Percentiles rank a stretch among this genome's conserved stretches.
These are phyloP conservation scores for Ianthella basta DNA, from an alignment of 37 sponge, comb jelly and placozoan species.

Conservation along the genomic window DNA sequence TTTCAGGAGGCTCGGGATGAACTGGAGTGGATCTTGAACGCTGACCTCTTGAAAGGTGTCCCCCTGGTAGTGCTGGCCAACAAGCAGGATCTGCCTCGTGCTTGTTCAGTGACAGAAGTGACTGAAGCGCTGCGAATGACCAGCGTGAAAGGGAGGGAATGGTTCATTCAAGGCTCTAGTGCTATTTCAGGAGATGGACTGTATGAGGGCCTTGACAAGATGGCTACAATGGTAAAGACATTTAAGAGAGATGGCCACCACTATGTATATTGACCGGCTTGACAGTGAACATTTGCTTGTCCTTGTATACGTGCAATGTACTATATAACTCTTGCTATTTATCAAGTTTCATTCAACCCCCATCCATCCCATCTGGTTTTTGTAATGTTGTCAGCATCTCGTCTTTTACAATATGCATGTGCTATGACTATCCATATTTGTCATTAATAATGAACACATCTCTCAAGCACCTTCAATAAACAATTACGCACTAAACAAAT, in stretches of 20 bases:
- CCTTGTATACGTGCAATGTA: too few species aligned
- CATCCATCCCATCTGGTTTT: too few species aligned
- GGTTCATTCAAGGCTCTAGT: conserved; percentile 87
- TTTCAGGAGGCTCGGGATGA: conserved; percentile 69
- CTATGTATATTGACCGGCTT: background rate
- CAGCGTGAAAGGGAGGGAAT: conserved; percentile 61
- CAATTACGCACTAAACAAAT: too few species aligned
- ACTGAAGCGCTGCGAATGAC: conserved; percentile 65
- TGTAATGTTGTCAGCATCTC: too few species aligned
- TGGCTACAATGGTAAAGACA: conserved; percentile 72
- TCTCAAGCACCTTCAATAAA: too few species aligned
- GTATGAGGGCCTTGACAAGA: conserved; percentile 69
- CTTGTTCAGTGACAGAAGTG: conserved; percentile 57
- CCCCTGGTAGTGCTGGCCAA: conserved; percentile 87
- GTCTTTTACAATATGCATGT: too few species aligned
- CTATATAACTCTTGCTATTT: too few species aligned
- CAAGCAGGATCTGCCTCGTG: conserved; percentile 87
- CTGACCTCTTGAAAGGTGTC: conserved; percentile 76
- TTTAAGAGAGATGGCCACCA: conserved; percentile 50
- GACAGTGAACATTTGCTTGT: background rate
- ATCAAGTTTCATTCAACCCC: too few species aligned
- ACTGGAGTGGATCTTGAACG: conserved; percentile 68
- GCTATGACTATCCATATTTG: too few species aligned
- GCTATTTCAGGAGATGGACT: conserved; percentile 83
- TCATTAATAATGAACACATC: too few species aligned